Evolutionary conservation across 1,140 invertebrate species (phyloP), one percentile per base, ranked within the genome.

Genomic region (Danaus melanippus): DNA sequence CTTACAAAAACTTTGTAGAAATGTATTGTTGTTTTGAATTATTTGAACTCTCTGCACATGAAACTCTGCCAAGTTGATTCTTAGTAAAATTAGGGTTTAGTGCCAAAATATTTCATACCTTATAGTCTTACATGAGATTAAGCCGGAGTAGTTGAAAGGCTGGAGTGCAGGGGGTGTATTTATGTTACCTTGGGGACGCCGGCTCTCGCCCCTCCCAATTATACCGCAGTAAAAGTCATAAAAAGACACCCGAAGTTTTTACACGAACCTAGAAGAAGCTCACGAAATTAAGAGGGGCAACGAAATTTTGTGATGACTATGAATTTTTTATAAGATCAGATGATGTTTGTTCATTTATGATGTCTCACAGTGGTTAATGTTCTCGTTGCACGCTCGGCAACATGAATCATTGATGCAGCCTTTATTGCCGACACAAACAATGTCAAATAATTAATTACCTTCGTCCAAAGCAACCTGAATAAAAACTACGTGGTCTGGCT

Each of bases 181-280:
- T 86, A 86, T 86, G 83, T 86, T 81, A 86, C 83, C 83, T 86
- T 76, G 69, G 83, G 83, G 83, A 86, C 81, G 67, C 69, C 58
- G 71, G 67, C 74, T 71, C 77, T 82, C 83, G 74, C 79, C 81
- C 81, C 83, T 79, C 83, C 83, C 83, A 86, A 86, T 86, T 86
- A 86, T 86, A 84, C 83, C 83, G 81, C 83, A 86, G 83, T 86
- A 86, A 86, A 86, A 86, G 83, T 84, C 83, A 86, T 86, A 86
- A 86, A 86, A 84, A 86, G 83, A 80, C 79, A 84, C 81, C 79
- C 83, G 78, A 86, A 86, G 83, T 86, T 86, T 86, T 86, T 86
- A 86, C 81, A 83, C 77, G 78, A 76, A 82, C 71, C 75, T 76
- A 84, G 81, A 77, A 83, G 82, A 84, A 67, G 71, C 79, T 79